phyloP scores from a whole-genome alignment of 1,140 invertebrate species.

The Calephelis virginiensis region DNA sequence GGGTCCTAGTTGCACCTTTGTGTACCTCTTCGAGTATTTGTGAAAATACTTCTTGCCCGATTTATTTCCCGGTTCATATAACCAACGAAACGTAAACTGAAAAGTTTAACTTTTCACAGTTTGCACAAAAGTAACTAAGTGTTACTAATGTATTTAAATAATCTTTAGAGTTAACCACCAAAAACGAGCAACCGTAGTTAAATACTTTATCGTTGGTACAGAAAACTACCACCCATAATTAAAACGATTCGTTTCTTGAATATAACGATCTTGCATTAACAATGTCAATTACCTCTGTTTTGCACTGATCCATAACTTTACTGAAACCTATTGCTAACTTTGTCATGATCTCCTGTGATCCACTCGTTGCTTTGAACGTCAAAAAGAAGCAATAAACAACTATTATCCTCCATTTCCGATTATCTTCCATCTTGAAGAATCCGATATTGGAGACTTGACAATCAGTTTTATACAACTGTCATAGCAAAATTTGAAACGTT shows the following conservation, averaged over 20 bases:
- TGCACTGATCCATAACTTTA: constrained; percentile 12
- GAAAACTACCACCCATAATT: too few species aligned
- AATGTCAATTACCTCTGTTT: constrained; percentile 6
- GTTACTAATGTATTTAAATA: too few species aligned
- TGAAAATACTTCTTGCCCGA: too few species aligned
- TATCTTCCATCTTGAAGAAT: neutral
- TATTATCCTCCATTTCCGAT: neutral
- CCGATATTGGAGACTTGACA: neutral
- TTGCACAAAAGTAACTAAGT: too few species aligned
- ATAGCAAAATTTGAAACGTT: neutral
- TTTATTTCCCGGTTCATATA: too few species aligned
- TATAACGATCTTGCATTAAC: neutral
- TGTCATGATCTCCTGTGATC: constrained; percentile 16
- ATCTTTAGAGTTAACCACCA: too few species aligned
- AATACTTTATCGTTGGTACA: too few species aligned
- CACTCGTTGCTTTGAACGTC: neutral
- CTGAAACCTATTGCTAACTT: constrained; percentile 14
- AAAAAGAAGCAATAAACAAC: neutral
- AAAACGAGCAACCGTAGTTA: too few species aligned
- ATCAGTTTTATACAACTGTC: neutral
- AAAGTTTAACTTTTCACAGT: too few species aligned
- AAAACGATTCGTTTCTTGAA: neutral
- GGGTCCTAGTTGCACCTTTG: too few species aligned
- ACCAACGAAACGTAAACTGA: too few species aligned
- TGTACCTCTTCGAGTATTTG: too few species aligned